These are phyloP conservation scores for Rhamnusium bicolor DNA, from an alignment of 2,888 invertebrate species.

Conservation along the genomic window DNA sequence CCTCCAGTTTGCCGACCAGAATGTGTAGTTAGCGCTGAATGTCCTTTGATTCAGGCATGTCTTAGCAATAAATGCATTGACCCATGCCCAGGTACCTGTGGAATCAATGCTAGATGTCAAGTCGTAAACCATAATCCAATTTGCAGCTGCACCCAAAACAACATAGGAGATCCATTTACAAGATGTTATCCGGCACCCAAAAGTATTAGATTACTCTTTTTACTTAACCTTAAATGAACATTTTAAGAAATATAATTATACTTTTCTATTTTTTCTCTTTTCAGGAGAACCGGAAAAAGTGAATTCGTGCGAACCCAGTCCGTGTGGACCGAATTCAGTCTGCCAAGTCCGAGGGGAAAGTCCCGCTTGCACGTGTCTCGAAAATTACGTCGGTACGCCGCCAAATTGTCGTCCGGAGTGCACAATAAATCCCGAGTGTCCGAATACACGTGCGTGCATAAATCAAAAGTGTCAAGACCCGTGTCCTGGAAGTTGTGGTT, in stretches of 20 bases:
- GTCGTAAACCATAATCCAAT: constrained; percentile 87
- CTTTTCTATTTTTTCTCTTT: constrained; percentile 40
- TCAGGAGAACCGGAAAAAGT: constrained; percentile 64
- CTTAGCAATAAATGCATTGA: constrained; percentile 85
- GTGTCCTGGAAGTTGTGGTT: constrained; percentile 78
- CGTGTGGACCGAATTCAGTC: constrained; percentile 77
- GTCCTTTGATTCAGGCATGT: constrained; percentile 84
- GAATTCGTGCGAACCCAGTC: constrained; percentile 79
- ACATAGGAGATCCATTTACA: constrained; percentile 84
- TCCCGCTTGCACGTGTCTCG: constrained; percentile 76
- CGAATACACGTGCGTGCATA: constrained; percentile 79
- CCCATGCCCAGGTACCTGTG: constrained; percentile 88
- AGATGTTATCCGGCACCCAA: constrained; percentile 75
- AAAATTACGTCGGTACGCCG: constrained; percentile 76
- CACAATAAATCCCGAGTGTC: constrained; percentile 80
- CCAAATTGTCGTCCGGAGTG: constrained; percentile 83
- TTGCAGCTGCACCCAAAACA: constrained; percentile 81
- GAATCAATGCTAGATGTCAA: constrained; percentile 81
- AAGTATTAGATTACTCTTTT: constrained; percentile 46
- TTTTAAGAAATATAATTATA: neutral
- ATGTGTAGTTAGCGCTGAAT: constrained; percentile 86
- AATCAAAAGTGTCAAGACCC: constrained; percentile 83
- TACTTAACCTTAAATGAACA: neutral
- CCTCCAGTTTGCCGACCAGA: constrained; percentile 86
- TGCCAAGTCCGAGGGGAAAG: constrained; percentile 69